Conservation (phyloP, 2,888 invertebrate genomes). For the Halictus quadricinctus region DNA sequence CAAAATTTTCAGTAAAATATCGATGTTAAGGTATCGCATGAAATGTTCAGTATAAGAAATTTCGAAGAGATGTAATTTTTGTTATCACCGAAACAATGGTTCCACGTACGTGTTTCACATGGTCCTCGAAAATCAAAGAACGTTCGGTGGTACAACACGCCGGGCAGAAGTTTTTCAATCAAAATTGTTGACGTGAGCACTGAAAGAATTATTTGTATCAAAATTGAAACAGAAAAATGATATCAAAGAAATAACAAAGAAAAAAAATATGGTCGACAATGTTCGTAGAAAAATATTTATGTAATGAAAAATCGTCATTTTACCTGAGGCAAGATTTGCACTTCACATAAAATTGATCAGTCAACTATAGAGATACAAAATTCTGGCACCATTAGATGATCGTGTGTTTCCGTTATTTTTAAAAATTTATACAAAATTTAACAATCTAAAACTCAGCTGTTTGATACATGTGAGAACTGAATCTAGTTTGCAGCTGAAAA, state of each 20-base stretch:
- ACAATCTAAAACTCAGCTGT: neutral
- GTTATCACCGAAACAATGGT: neutral
- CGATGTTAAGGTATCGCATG: neutral
- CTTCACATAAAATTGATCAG: neutral
- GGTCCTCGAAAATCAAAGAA: neutral
- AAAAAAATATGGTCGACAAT: neutral
- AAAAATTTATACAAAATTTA: neutral
- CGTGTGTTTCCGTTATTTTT: neutral
- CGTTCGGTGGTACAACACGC: neutral
- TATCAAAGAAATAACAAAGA: neutral
- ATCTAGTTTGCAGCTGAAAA: neutral
- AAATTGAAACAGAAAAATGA: neutral
- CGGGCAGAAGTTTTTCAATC: neutral
- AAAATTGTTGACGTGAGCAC: neutral
- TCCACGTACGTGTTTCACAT: neutral
- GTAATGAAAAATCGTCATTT: neutral
- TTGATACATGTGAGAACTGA: neutral
- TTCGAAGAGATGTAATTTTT: neutral
- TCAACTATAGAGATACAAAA: too few species aligned
- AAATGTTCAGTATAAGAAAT: neutral
- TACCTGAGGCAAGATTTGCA: neutral
- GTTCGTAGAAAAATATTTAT: neutral
- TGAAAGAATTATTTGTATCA: neutral
- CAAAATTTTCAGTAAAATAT: neutral
- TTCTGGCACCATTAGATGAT: too few species aligned